phyloP scores from a whole-genome alignment of 1,140 invertebrate genomes.

The Atta cephalotes region DNA sequence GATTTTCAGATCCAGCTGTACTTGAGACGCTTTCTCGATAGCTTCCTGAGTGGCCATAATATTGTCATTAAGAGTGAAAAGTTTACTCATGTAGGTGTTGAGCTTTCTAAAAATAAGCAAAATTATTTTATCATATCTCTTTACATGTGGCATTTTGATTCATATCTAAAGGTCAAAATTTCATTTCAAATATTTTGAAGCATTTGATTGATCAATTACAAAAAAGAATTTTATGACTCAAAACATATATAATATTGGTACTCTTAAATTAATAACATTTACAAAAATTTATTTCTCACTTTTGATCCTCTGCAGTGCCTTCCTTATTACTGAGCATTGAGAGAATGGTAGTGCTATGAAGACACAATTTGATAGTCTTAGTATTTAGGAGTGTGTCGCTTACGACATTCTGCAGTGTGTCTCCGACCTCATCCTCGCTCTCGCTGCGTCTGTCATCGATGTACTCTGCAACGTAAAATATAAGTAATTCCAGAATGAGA shows the following conservation, averaged over 20 bases:
- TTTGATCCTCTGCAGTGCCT: slow-evolving; percentile 48
- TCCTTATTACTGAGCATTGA: slow-evolving; percentile 68
- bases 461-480: background rate
- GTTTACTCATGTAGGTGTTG: slow-evolving; percentile 61
- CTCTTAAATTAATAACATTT: too few relatives aligned
- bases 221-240: too few relatives aligned
- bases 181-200: background rate
- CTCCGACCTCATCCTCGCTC: slow-evolving; percentile 6
- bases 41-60: slow-evolving; percentile 59
- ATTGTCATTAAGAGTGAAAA: slow-evolving; percentile 73
- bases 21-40: slow-evolving; percentile 49
- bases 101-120: slow-evolving; percentile 68
- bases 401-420: slow-evolving; percentile 65
- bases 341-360: slow-evolving; percentile 70
- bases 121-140: background rate
- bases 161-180: background rate
- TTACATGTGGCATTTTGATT: background rate
- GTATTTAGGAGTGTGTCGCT: slow-evolving; percentile 67
- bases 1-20: slow-evolving; percentile 72
- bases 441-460: background rate
- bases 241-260: too few relatives aligned
- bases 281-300: slow-evolving; percentile 61
- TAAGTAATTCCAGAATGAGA: background rate
- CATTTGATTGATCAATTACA: too few relatives aligned
- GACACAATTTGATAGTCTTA: slow-evolving; percentile 62